These are phyloP conservation scores for Climacteris rufus DNA, from an alignment of 2,113 vertebrate species.

Conservation along the genomic window DNA sequence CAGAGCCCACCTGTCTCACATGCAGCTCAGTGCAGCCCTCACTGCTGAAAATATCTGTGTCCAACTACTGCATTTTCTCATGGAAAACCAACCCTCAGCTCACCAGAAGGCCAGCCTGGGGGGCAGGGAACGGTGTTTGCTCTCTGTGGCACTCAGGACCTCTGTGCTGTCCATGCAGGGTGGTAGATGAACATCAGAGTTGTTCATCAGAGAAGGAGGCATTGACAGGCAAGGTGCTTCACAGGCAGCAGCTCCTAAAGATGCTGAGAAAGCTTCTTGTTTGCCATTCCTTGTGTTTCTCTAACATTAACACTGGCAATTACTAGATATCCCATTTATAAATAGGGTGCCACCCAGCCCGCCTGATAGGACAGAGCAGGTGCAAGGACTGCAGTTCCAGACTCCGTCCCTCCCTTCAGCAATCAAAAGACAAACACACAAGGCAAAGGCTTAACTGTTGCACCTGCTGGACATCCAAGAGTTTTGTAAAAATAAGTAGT, in stretches of 20 bases:
- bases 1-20: neutral
- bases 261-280: neutral
- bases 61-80: neutral
- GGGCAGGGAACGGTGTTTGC: neutral
- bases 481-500: neutral
- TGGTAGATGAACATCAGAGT: neutral
- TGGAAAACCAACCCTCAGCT: neutral
- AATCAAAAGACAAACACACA: neutral
- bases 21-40: neutral
- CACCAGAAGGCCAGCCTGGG: fast-evolving
- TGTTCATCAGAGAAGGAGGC: too few relatives aligned
- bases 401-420: neutral
- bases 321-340: neutral
- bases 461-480: neutral
- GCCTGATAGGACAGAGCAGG: neutral
- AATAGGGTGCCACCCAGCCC: neutral
- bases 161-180: neutral
- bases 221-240: neutral
- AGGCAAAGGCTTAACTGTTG: neutral
- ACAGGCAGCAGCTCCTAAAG: neutral
- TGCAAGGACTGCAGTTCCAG: neutral
- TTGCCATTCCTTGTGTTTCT: neutral
- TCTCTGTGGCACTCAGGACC: neutral
- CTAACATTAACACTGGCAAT: neutral
- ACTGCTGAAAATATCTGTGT: neutral